Base-by-base conservation (phyloP, 1,140 invertebrate species). In the Leptonema lineaticorne region DNA sequence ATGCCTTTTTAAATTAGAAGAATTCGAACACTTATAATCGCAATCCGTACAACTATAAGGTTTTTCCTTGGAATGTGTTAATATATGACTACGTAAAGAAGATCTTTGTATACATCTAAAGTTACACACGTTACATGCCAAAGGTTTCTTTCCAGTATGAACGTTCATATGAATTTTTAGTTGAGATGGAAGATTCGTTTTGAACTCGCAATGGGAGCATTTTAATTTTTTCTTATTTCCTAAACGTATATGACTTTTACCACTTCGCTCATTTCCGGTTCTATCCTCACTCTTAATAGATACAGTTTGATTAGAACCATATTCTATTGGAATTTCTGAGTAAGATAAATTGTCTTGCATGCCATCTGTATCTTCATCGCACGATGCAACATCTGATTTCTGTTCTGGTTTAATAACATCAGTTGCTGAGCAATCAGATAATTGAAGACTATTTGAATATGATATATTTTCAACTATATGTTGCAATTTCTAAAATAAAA, bases 1-100 rank as follows among this genome's bases (percentile, higher is more conserved):
- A 20, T 68, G 66, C 27, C 16, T 2, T 16, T 68, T 68, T n/a
- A 68, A 18, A 46, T 46, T 45, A n/a, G 53, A 46, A 8, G 56
- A 45, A 18, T 59, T 59, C 18, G 28, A 9, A 16, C 56, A 46
- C 45, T 56, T 46, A 26, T 46, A 68, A 48, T 59, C 56, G 26
- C 66, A 68, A 8, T 20, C n/a, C 27, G 18, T 14, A 46, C 66
- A 68, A 5, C 22, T 46, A 28, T 46, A 60, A 0, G 66, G 66
- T n/a, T 48, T 59, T 41, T 68, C 53, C 2, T 20, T 33, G 14
- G 66, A 33, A 24, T 68, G 66, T 3, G 22, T 60, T 20, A 30
- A 11, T 16, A 18, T 20, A 16, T 68, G 66, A 8, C 4, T 24
- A 8, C 41, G n/a, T 20, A 62, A 41, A 18, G 59, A 62, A 5